Conservation (phyloP, 2,113 vertebrate genomes). For the Peucedramus taeniatus region DNA sequence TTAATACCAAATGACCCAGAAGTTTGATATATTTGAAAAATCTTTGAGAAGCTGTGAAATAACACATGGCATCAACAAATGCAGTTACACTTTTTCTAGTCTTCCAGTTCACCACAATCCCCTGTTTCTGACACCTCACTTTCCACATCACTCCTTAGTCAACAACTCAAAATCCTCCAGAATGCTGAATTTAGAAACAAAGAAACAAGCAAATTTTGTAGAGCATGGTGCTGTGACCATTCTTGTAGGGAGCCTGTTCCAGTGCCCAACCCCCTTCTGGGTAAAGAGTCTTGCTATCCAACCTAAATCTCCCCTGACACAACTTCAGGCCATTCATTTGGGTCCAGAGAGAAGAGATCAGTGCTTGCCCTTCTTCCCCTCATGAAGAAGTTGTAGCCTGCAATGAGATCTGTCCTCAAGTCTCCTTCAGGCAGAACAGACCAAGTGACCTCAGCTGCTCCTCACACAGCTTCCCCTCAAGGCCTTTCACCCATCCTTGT, state of each 20-base stretch:
- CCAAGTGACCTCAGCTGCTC: not conserved
- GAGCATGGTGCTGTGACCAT: not conserved
- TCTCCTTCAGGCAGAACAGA: not conserved
- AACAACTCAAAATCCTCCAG: not conserved
- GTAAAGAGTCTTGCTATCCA: not conserved
- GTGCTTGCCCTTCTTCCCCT: not conserved
- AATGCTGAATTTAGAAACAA: not conserved
- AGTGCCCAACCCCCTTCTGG: no score
- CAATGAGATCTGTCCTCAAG: not conserved
- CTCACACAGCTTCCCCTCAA: rapidly evolving
- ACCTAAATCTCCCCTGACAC: not conserved
- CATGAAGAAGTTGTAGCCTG: not conserved
- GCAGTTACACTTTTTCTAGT: not conserved
- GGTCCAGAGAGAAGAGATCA: not conserved
- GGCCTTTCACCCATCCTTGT: not conserved
- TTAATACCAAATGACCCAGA: not conserved
- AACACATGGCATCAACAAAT: not conserved
- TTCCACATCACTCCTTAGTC: not conserved
- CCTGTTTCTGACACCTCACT: not conserved
- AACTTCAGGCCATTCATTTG: not conserved
- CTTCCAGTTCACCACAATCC: not conserved
- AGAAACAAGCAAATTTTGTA: not conserved
- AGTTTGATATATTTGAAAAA: not conserved
- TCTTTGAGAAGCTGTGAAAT: not conserved
- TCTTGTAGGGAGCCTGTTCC: not conserved